phyloP scores from a whole-genome alignment of 2,797 vertebrate species.

The Chelmon rostratus region DNA sequence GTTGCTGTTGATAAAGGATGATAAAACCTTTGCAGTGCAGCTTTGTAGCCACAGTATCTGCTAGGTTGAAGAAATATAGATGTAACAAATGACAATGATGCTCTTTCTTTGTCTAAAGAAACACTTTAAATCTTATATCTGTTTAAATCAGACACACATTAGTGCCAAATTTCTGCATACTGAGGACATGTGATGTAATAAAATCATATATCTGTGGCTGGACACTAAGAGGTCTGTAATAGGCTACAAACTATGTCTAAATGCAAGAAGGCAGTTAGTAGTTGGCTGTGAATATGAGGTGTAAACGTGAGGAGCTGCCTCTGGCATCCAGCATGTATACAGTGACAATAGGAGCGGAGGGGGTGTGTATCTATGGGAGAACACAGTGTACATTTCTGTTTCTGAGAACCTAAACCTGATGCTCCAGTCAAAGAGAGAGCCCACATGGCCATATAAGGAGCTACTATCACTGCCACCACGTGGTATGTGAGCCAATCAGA shows the following conservation, averaged over 20 bases:
- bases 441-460: conserved; percentile 77
- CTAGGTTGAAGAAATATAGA: too few relatives aligned
- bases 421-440: conserved; percentile 66
- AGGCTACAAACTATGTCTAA: not conserved
- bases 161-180: not conserved
- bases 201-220: not conserved
- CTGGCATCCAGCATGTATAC: not conserved
- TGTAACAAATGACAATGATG: not conserved
- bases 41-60: not conserved
- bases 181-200: not conserved
- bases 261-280: not conserved
- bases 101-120: not conserved
- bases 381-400: conserved; percentile 77
- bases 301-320: not conserved
- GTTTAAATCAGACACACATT: not conserved
- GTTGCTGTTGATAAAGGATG: not conserved
- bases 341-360: conserved; percentile 41
- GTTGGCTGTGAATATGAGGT: not conserved
- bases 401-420: conserved; percentile 77
- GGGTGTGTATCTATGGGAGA: conserved; percentile 41
- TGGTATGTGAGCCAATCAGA: conserved; percentile 61
- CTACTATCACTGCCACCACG: conserved; percentile 68
- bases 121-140: not conserved
- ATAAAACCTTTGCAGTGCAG: not conserved
- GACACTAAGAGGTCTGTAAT: not conserved